A percentile compares a stretch with the other conserved stretches of the same genome.
Evolutionary conservation across 2,888 invertebrate species (phyloP).

Genomic region (Seira ritae): DNA sequence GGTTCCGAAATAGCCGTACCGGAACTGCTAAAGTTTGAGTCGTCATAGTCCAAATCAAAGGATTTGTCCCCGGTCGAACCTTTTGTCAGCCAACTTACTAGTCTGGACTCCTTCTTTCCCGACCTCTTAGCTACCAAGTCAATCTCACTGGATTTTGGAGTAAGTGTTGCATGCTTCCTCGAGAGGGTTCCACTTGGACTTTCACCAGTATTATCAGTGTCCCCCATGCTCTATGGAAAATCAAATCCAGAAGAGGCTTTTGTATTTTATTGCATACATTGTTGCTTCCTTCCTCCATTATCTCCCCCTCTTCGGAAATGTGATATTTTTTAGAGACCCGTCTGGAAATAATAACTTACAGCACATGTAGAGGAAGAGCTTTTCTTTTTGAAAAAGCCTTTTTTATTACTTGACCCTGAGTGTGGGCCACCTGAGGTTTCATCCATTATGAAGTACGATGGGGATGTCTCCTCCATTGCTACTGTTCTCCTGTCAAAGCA

Average conservation of each 20-base stretch:
- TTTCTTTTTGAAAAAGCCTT: slow-evolving; percentile 90
- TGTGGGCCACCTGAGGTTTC: slow-evolving; percentile 79
- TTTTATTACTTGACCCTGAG: slow-evolving; percentile 77
- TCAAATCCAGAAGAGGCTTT: slow-evolving; percentile 14
- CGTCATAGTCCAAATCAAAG: slow-evolving; percentile 69
- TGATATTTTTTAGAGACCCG: too few relatives aligned
- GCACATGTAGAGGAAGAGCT: slow-evolving; percentile 93
- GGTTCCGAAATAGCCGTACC: slow-evolving; percentile 62
- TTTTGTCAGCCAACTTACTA: slow-evolving; percentile 71
- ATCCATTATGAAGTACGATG: slow-evolving; percentile 77
- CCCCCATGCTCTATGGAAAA: slow-evolving; percentile 71
- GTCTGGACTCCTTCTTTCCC: slow-evolving; percentile 70
- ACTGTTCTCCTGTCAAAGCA: slow-evolving; percentile 64
- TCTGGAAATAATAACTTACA: slow-evolving; percentile 77
- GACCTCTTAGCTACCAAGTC: slow-evolving; percentile 71
- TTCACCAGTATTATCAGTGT: slow-evolving; percentile 73
- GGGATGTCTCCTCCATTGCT: slow-evolving; percentile 63
- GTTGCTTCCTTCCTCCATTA: not conserved
- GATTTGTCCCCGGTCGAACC: slow-evolving; percentile 70
- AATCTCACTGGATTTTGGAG: slow-evolving; percentile 73
- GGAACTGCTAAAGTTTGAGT: slow-evolving; percentile 66
- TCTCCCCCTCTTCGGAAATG: too few relatives aligned
- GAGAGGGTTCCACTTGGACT: slow-evolving; percentile 73
- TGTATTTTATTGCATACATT: slow-evolving; percentile 27
- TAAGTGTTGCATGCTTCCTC: slow-evolving; percentile 72